Evolutionary conservation across 2,797 vertebrate species (phyloP).

Genomic region (Monodelphis domestica): DNA sequence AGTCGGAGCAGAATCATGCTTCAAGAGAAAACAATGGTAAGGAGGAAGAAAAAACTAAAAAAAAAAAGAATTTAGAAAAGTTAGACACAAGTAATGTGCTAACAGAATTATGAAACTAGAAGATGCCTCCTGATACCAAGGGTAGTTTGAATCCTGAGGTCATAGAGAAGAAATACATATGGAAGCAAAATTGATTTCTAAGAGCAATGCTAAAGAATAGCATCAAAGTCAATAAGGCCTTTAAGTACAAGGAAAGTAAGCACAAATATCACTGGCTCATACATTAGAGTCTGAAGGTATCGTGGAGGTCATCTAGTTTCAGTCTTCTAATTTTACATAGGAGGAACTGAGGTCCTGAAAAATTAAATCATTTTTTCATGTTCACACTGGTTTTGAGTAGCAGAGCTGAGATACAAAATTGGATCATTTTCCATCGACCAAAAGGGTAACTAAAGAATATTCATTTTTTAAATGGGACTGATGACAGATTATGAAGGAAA

Average conservation of each 20-base stretch:
- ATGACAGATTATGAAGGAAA: neutral
- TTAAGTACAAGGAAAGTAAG: neutral
- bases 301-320: neutral
- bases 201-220: neutral
- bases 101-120: no score
- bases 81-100: no score
- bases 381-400: neutral
- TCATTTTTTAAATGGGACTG: neutral
- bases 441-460: neutral
- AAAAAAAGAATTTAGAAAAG: no score
- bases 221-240: neutral
- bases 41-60: no score
- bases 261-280: neutral
- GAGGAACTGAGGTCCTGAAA: neutral
- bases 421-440: neutral
- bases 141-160: no score
- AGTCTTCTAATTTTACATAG: neutral
- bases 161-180: no score
- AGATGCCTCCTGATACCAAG: no score
- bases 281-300: neutral
- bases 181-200: no score
- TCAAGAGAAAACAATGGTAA: no score
- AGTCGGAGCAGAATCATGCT: no score
- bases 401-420: neutral
- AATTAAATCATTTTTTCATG: neutral